Evolutionary conservation across 2,797 vertebrate species (phyloP), one percentile per base, ranked within the genome.

Genomic region (Erpetoichthys calabaricus): DNA sequence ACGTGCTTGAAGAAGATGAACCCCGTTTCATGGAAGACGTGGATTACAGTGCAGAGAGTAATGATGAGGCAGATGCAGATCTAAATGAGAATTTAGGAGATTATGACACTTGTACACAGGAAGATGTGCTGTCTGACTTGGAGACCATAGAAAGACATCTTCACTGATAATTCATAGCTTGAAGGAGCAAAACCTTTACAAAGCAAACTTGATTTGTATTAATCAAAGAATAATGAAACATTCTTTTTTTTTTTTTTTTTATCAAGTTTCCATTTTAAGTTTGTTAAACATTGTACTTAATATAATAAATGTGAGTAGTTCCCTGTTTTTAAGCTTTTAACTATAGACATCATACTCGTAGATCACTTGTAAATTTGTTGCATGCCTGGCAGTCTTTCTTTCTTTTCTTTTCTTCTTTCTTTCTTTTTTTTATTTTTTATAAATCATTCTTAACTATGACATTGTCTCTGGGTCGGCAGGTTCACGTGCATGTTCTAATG

Each of bases 31-130:
- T 92, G 74, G 96, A 99, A 80, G 91, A 92, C 64, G 85, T 98
- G 65, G 96, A 99, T 85, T 99, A 99, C 80, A 99, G 96, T 1
- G 96, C 93, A 5, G 96, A 97, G 70, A 99, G 96, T 77, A 90
- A 91, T 56, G 92, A 95, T 4, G 92, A 94, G 55, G 76, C 78
- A 52, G 71, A 97, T 3, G 63, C 59, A 42, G 86, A 93, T 63
- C 73, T 84, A 67, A 78, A 74, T 42, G 91, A 91, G 69, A 82
- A 69, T 64, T 67, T 44, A 0, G 82, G 74, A 44, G 85, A 86
- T 65, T 81, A 79, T 55, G 91, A 91, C 58, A 59, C 74, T 65
- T 44, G 65, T 70, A 70, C 72, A 65, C 81, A 80, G 56, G 85
- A 87, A 62, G 85, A 85, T 68, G 73, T 66, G 44, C 83, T 82